phyloP scores from a whole-genome alignment of 37 sponge, comb jelly and placozoan species.

The Halichondria panicea region DNA sequence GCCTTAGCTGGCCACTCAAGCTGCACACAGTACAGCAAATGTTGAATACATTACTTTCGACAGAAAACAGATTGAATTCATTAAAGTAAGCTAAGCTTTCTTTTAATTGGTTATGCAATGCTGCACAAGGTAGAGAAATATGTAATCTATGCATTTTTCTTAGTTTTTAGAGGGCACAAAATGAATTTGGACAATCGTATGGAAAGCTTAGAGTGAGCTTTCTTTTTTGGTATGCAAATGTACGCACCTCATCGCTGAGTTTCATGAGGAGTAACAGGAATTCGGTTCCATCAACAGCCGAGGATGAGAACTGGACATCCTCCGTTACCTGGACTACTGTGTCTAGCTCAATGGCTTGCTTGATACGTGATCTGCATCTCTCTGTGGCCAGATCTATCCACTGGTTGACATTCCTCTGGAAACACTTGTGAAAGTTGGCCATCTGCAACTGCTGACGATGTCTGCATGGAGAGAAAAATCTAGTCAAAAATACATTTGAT shows the following conservation, averaged over 20 bases:
- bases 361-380: conserved; percentile 16
- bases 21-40: conserved; percentile 41
- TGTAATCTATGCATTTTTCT: too few relatives aligned
- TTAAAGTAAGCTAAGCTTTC: too few relatives aligned
- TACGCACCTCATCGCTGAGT: too few relatives aligned
- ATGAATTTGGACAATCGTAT: too few relatives aligned
- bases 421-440: conserved; percentile 33
- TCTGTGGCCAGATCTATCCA: conserved; percentile 42
- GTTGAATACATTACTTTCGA: too few relatives aligned
- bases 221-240: too few relatives aligned
- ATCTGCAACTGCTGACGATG: not conserved
- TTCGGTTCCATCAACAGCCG: conserved; percentile 47
- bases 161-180: too few relatives aligned
- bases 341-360: conserved; percentile 42
- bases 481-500: not conserved
- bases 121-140: too few relatives aligned
- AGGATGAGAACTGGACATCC: conserved; percentile 49
- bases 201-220: too few relatives aligned
- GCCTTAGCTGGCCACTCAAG: conserved; percentile 46
- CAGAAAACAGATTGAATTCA: too few relatives aligned
- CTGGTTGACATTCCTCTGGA: conserved; percentile 28
- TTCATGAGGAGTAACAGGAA: conserved; percentile 46
- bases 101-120: too few relatives aligned
- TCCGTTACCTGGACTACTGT: not conserved
- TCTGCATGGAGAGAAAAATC: not conserved